phyloP scores from a whole-genome alignment of 2,113 vertebrate genomes.

The Bubo scandiacus region DNA sequence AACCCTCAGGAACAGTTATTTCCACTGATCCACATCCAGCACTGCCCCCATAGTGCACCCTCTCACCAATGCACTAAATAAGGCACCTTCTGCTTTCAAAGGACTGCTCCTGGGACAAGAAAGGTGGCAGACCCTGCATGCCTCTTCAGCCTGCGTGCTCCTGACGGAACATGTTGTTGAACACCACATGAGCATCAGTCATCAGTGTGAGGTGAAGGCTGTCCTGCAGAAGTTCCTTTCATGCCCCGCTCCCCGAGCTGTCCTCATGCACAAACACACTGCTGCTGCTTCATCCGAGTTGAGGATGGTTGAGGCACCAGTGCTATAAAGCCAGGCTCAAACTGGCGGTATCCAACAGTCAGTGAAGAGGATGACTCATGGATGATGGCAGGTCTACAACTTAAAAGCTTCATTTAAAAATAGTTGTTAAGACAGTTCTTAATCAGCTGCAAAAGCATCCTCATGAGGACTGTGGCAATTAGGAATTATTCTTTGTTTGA shows the following conservation, averaged over 20 bases:
- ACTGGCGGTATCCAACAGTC: background rate
- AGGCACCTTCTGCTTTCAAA: background rate
- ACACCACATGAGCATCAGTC: background rate
- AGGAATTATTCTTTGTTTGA: slow-evolving; percentile 61
- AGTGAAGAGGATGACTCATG: background rate
- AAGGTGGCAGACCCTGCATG: background rate
- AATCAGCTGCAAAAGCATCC: slow-evolving; percentile 11
- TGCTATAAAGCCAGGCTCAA: background rate
- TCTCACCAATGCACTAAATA: background rate
- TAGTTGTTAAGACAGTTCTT: slow-evolving; percentile 27
- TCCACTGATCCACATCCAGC: background rate
- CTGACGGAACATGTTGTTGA: background rate
- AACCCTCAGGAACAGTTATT: background rate
- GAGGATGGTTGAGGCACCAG: background rate
- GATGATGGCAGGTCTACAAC: background rate
- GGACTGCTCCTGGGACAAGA: background rate
- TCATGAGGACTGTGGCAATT: slow-evolving; percentile 13
- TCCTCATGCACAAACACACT: background rate
- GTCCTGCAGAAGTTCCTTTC: background rate
- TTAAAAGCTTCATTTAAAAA: slow-evolving; percentile 7
- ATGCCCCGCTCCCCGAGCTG: accelerated
- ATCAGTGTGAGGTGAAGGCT: background rate
- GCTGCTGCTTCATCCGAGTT: background rate
- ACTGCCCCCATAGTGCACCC: too few relatives aligned
- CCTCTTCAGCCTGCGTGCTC: background rate